Conservation (phyloP, 2,888 invertebrate genomes). For the Andrena bicolor region DNA sequence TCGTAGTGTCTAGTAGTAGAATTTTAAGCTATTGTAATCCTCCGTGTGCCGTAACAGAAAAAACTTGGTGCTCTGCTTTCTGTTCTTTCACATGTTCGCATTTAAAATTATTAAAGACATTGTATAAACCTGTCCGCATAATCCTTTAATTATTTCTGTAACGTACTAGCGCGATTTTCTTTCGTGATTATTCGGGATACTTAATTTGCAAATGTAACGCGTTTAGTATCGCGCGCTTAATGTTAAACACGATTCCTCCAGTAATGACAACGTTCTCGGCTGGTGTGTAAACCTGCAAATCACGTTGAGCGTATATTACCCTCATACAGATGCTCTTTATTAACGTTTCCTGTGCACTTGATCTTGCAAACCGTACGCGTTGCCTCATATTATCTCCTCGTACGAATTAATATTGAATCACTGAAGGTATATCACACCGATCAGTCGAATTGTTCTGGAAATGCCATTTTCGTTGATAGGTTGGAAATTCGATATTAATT, state of each 20-base stretch:
- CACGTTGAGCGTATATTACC: constrained; percentile 13
- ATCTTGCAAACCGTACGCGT: neutral
- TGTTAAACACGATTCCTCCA: neutral
- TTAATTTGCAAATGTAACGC: neutral
- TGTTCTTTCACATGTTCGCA: neutral
- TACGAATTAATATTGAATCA: too few species aligned
- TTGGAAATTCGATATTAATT: too few species aligned
- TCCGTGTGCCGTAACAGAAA: neutral
- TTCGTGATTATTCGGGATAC: neutral
- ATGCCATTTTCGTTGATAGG: too few species aligned
- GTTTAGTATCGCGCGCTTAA: neutral
- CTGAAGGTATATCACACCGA: too few species aligned
- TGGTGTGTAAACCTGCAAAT: constrained; percentile 10
- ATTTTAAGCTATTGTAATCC: constrained; percentile 34
- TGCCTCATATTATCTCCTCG: neutral
- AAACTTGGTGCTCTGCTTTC: neutral
- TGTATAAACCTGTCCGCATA: too few species aligned
- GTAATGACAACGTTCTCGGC: constrained; percentile 7
- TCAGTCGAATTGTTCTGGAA: too few species aligned
- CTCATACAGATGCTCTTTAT: constrained; percentile 28
- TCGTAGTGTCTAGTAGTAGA: neutral
- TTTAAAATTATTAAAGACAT: too few species aligned
- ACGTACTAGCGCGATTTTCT: too few species aligned
- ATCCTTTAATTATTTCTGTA: neutral
- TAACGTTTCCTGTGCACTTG: constrained; percentile 39